Conservation (phyloP, 1,140 invertebrate genomes). For the Pygmarrhopalites habei region DNA sequence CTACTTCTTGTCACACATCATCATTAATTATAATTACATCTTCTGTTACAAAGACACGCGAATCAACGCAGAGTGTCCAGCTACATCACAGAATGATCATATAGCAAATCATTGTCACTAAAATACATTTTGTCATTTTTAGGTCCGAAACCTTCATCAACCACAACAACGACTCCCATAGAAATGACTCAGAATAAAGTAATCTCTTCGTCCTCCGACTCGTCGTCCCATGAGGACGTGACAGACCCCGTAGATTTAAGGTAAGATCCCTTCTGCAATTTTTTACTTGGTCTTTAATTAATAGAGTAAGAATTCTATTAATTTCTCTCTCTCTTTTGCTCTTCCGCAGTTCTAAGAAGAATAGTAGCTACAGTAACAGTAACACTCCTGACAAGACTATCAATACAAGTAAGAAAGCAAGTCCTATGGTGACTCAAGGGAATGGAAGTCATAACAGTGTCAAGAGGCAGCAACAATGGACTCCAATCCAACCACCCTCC, state of each 20-base stretch:
- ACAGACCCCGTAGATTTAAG: slow-evolving; percentile 12
- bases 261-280: too few relatives aligned
- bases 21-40: background rate
- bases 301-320: too few relatives aligned
- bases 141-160: slow-evolving; percentile 14
- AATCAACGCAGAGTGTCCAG: too few relatives aligned
- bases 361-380: background rate
- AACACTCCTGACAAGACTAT: too few relatives aligned
- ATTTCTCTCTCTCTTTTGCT: too few relatives aligned
- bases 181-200: slow-evolving; percentile 10
- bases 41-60: too few relatives aligned
- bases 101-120: too few relatives aligned
- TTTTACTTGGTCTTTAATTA: too few relatives aligned
- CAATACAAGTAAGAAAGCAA: too few relatives aligned
- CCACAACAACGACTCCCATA: slow-evolving; percentile 7
- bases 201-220: slow-evolving; percentile 10
- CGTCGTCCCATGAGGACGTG: slow-evolving; percentile 7
- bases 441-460: slow-evolving; percentile 2
- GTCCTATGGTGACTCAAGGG: background rate
- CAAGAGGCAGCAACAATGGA: slow-evolving; percentile 15
- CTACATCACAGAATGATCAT: too few relatives aligned
- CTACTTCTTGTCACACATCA: too few relatives aligned
- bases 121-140: too few relatives aligned
- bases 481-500: slow-evolving; percentile 15
- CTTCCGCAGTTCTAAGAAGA: slow-evolving; percentile 9